Evolutionary conservation across 2,797 vertebrate species (phyloP), one percentile per base, ranked within the genome.

Genomic region (Tapera naevia): DNA sequence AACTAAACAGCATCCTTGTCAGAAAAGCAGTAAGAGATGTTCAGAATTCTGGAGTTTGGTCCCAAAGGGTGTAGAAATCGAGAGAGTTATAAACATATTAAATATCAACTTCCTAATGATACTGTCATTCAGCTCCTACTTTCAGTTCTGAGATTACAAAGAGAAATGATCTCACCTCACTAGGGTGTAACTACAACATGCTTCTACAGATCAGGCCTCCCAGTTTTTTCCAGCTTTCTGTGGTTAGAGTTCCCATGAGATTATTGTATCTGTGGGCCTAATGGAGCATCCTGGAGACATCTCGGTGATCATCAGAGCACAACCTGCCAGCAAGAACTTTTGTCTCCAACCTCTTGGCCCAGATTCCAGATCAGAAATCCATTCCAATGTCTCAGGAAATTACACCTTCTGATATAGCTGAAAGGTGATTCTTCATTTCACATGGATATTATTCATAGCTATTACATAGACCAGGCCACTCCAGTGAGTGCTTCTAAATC

Each of bases 91-190:
- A 89, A 92, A 80, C 13, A 9, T 11, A 57, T 91, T 91, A 69
- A 89, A 75, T 69, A 86, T 22, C 54, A 79, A 22, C 70, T 72
- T 89, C 62, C 65, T 83, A 88, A 93, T 60, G 66, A 74, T 71
- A 67, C 27, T 64, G 13, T 56, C 48, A 75, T 86, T 84, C 82
- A 72, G 28, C 56, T 81, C 86, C 85, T 88, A 46, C 58, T 80
- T 93, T 89, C 66, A 79, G 4, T 76, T 88, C 80, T 24, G 82
- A 79, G 82, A 91, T 66, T 92, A 88, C 73, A 86, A 86, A 84
- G 43, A 93, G 57, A 72, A 91, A 89, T 94, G 21, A 91, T 76
- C 92, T 96, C 87, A 94, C 45, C 78, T 92, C 33, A 50, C 23
- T n/a, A 81, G 88, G 89, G 70, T 1, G 56, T 89, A 94, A 73